Evolutionary conservation across 2,888 invertebrate species (phyloP), one percentile per base, ranked within the genome.

Genomic region (Anarsia innoxiella): DNA sequence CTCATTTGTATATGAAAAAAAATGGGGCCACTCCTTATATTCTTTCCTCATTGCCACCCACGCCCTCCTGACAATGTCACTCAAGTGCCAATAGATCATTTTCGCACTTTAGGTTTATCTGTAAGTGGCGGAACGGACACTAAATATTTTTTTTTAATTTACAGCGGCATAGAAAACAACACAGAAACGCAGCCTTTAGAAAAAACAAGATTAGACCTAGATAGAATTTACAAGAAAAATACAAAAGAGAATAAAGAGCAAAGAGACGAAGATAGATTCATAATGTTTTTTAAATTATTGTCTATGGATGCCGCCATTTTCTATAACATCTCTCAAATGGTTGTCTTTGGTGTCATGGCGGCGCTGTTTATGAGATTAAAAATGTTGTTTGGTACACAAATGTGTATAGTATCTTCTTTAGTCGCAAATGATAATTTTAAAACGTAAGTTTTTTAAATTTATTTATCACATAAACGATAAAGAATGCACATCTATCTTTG

Each of bases 361-460:
- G 61, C 78, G 1, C 65, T 93, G 8, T 88, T 94, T 4, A 93
- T 94, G 93, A 75, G 94, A 10, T 64, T 94, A 31, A 94, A 94
- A 58, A 64, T 94, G 35, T 88, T 94, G 51, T 89, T 92, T 66
- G 91, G 91, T 1, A 93, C 93, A 0, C 93, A 93, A 51, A 70
- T 94, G 55, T 93, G 93, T 62, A 85, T 95, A 1, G 75, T 93
- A 1, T 87, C 90, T 0, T 90, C 93, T 0, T 68, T 94, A 1
- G 67, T 91, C 11, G 88, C 90, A 41, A 83, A 87, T 25, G 13
- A 13, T 33, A 86, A 88, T 67, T 89, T 87, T 68, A 82, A 86
- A 44, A 71, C 80, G 68, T 82, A 11, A 75, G 76, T 70, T 48
- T 45, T 29, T 4, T 29, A 12, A 12, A 9, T 30, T 14, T 15